phyloP scores from a whole-genome alignment of 2,888 invertebrate species.

The Acholoe squamosa region DNA sequence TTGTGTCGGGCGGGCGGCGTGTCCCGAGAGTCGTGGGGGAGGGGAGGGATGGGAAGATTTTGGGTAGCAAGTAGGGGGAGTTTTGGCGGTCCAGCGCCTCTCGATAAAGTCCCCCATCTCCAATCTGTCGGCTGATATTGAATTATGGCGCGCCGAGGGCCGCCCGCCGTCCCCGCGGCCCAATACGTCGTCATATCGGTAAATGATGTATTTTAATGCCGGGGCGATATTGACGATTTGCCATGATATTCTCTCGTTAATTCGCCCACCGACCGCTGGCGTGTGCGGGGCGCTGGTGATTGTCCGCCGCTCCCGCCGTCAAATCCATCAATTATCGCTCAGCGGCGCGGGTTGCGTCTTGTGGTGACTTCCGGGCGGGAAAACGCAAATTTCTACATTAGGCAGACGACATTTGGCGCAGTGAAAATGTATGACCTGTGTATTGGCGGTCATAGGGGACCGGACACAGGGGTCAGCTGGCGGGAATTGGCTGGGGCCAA shows the following conservation, averaged over 20 bases:
- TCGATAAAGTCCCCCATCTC: slow-evolving; percentile 59
- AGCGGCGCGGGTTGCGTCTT: neutral
- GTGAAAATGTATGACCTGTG: slow-evolving; percentile 55
- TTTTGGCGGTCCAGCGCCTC: neutral
- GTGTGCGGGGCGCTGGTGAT: slow-evolving; percentile 43
- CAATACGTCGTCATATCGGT: slow-evolving; percentile 62
- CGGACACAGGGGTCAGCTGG: neutral
- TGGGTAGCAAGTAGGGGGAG: neutral
- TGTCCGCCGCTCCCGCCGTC: slow-evolving; percentile 43
- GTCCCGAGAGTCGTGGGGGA: neutral
- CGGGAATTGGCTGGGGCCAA: slow-evolving; percentile 30
- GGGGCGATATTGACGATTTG: slow-evolving; percentile 60
- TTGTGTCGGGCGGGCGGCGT: neutral
- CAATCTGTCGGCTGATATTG: slow-evolving; percentile 46
- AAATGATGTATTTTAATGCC: slow-evolving; percentile 63
- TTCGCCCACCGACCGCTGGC: slow-evolving; percentile 34
- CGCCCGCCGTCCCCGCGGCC: slow-evolving; percentile 39
- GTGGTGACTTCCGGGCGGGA: slow-evolving; percentile 6
- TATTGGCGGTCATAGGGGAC: slow-evolving; percentile 49
- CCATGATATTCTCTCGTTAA: slow-evolving; percentile 61
- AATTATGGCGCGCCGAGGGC: slow-evolving; percentile 56
- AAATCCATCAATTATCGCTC: slow-evolving; percentile 58
- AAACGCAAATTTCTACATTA: slow-evolving; percentile 53
- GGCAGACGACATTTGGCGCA: slow-evolving; percentile 3
- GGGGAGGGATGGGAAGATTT: neutral